A percentile compares a stretch with the other conserved stretches of the same genome.
Evolutionary conservation across 1,140 invertebrate genomes (phyloP).

Genomic region (Temnothorax longispinosus): DNA sequence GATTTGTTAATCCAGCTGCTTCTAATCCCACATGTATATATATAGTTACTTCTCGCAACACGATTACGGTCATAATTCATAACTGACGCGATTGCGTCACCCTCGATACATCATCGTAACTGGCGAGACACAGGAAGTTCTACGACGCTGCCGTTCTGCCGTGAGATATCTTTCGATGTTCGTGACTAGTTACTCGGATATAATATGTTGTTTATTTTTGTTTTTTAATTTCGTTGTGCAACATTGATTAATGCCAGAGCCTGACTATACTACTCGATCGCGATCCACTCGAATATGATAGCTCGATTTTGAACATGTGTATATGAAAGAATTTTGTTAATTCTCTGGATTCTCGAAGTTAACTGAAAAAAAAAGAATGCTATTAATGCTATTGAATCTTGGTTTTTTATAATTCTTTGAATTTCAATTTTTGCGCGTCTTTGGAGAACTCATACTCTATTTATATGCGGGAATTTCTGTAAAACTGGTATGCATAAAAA

Average conservation of each 20-base stretch:
- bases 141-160: not conserved
- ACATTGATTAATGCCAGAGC: not conserved
- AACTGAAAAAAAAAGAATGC: not conserved
- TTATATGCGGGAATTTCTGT: not conserved
- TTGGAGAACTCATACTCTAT: not conserved
- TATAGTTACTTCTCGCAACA: not conserved
- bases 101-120: slow-evolving; percentile 34
- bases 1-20: slow-evolving; percentile 49
- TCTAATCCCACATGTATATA: not conserved
- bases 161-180: not conserved
- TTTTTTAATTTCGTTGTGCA: not conserved
- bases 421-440: not conserved
- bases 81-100: slow-evolving; percentile 41
- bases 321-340: not conserved
- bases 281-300: not conserved
- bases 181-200: not conserved
- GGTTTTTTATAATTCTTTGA: not conserved
- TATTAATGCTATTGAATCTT: not conserved
- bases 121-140: slow-evolving; percentile 8
- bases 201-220: not conserved
- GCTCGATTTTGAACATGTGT: not conserved
- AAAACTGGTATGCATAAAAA: not conserved
- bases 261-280: not conserved
- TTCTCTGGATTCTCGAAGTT: not conserved
- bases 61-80: slow-evolving; percentile 33